A percentile compares a stretch with the other conserved stretches of the same genome.
Evolutionary conservation across 1,140 invertebrate species (phyloP).

Genomic region (Drosophila lacteicornis): DNA sequence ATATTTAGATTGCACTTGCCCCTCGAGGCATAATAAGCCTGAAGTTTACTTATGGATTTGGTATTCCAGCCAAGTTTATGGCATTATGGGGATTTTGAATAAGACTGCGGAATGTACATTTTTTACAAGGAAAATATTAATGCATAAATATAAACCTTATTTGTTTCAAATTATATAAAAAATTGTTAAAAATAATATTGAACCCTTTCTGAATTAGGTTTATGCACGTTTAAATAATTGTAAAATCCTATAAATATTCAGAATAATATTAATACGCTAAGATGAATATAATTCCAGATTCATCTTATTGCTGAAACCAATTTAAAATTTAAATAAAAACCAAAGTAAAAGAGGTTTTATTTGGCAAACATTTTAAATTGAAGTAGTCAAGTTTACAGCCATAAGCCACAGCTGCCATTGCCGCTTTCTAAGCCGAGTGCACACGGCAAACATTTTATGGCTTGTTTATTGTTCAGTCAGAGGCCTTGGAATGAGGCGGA

Average conservation of each 20-base stretch:
- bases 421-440: slow-evolving; percentile 49
- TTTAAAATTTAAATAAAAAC: background rate
- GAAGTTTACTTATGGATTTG: background rate
- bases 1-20: slow-evolving; percentile 37
- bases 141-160: background rate
- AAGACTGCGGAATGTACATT: slow-evolving; percentile 6
- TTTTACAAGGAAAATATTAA: background rate
- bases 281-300: too few relatives aligned
- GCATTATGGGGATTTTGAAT: background rate
- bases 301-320: too few relatives aligned
- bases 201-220: too few relatives aligned
- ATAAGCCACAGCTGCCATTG: slow-evolving; percentile 18
- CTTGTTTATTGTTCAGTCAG: slow-evolving; percentile 71
- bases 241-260: too few relatives aligned
- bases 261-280: too few relatives aligned
- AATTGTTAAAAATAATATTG: background rate
- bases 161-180: background rate
- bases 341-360: background rate
- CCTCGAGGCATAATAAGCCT: background rate
- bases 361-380: background rate
- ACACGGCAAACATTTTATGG: slow-evolving; percentile 71
- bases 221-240: too few relatives aligned
- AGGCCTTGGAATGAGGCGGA: slow-evolving; percentile 15
- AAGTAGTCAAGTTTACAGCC: background rate
- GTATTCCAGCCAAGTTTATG: background rate